These are phyloP conservation scores for Hoplostethus atlanticus DNA, from an alignment of 2,797 vertebrate species.

Conservation along the genomic window DNA sequence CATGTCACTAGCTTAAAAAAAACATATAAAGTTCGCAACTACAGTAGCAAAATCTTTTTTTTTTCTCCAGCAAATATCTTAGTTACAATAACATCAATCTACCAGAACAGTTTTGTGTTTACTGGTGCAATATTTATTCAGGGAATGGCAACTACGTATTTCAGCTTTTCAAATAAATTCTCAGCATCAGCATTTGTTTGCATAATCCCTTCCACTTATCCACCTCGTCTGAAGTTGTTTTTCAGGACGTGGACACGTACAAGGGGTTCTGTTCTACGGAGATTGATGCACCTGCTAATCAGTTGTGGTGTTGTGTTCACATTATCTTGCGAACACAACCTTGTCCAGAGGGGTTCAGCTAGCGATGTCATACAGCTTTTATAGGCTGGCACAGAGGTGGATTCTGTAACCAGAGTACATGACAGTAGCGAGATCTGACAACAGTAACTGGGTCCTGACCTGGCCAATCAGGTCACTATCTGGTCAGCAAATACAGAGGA, in stretches of 20 bases:
- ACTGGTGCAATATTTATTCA: background rate
- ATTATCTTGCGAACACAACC: conserved; percentile 32
- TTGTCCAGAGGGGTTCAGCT: background rate
- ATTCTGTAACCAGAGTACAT: conserved; percentile 15
- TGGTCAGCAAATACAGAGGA: conserved; percentile 35
- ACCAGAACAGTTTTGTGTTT: background rate
- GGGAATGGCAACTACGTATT: background rate
- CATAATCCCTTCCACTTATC: background rate
- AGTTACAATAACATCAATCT: background rate
- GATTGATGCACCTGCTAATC: conserved; percentile 39
- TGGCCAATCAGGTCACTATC: conserved; percentile 48
- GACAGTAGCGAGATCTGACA: conserved; percentile 28
- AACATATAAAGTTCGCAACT: background rate
- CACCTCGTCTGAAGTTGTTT: conserved; percentile 14
- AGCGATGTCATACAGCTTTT: conserved; percentile 1
- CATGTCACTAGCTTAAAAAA: background rate
- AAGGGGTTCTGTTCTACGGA: conserved; percentile 1
- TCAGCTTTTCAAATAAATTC: too few relatives aligned
- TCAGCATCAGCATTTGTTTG: too few relatives aligned
- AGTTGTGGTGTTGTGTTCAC: conserved; percentile 4
- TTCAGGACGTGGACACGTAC: conserved; percentile 26
- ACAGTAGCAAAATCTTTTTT: background rate
- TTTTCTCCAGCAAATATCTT: too few relatives aligned
- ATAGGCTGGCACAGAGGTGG: conserved; percentile 21
- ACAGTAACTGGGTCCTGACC: conserved; percentile 28